These are phyloP conservation scores for Canis aureus DNA, from an alignment of 2,113 vertebrate genomes.

Conservation along the genomic window DNA sequence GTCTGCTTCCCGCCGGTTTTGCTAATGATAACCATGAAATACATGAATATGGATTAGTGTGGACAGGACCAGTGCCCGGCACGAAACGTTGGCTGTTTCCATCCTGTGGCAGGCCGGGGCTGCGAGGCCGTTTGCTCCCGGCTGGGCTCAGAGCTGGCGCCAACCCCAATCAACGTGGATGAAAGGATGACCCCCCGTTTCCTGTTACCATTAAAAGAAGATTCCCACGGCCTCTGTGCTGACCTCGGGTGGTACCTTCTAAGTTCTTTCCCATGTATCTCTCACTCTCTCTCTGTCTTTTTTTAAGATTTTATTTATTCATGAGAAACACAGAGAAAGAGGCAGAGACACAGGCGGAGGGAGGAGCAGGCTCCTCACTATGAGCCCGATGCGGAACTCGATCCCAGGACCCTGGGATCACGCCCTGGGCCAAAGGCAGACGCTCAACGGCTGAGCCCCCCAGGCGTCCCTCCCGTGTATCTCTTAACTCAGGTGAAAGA, in stretches of 20 bases:
- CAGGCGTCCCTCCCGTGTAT: not conserved
- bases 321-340: too few relatives aligned
- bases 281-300: too few relatives aligned
- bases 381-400: too few relatives aligned
- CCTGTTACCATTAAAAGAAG: not conserved
- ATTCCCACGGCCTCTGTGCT: not conserved
- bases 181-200: not conserved
- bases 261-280: not conserved
- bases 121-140: not conserved
- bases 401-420: too few relatives aligned
- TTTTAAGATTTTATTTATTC: too few relatives aligned
- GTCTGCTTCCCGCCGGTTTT: rapidly evolving
- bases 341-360: too few relatives aligned
- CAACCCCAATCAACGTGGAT: not conserved
- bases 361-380: too few relatives aligned
- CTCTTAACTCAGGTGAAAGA: not conserved
- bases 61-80: not conserved
- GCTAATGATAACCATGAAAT: not conserved
- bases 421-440: too few relatives aligned
- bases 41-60: rapidly evolving
- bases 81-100: rapidly evolving
- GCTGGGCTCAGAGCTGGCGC: not conserved
- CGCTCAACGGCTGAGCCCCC: too few relatives aligned
- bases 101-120: not conserved
- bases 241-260: not conserved